Evolutionary conservation across 2,888 invertebrate genomes (phyloP), one percentile per base, ranked within the genome.

Genomic region (Eilema caniola): DNA sequence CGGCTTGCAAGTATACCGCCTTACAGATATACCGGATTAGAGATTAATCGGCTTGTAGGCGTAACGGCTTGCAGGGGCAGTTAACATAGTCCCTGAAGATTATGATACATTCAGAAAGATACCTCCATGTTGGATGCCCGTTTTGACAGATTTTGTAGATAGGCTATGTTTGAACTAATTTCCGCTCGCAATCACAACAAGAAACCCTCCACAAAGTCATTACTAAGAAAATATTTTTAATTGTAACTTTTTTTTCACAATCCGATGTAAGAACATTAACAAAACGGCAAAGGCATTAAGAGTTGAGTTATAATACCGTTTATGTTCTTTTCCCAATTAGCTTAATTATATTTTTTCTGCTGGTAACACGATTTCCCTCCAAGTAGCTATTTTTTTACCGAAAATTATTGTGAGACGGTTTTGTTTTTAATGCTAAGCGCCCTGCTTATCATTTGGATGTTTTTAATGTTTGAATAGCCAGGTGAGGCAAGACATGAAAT

Each of bases 271-370:
- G 74, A 81, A 87, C 92, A 92, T 93, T 93, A 92, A 87, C 88
- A 84, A 88, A 90, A 89, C 80, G 75, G 87, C 84, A 82, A 69
- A 77, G 81, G 80, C 91, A 91, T 92, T 94, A 92, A 85, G 87
- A 78, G 74, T 83, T 92, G 91, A 93, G 84, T 87, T 93, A 93
- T 91, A 85, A 81, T 75, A 78, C 72, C 82, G 77, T 83, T 82
- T 76, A 71, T 80, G 81, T 85, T 81, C 86, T 85, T 90, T 92
- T 92, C 91, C 90, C 90, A 92, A 93, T 93, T 93, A 92, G 78
- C 85, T 89, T 93, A 90, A 93, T 93, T 92, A 88, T 89, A 86
- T 87, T 91, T 90, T 90, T 89, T 88, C 80, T 78, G 66, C 65
- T 59, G 66, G 62, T 70, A 53, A 70, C 68, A 71, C 67, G 61